Evolutionary conservation across 2,797 vertebrate genomes (phyloP).

Genomic region (Chelidonichthys spinosus): DNA sequence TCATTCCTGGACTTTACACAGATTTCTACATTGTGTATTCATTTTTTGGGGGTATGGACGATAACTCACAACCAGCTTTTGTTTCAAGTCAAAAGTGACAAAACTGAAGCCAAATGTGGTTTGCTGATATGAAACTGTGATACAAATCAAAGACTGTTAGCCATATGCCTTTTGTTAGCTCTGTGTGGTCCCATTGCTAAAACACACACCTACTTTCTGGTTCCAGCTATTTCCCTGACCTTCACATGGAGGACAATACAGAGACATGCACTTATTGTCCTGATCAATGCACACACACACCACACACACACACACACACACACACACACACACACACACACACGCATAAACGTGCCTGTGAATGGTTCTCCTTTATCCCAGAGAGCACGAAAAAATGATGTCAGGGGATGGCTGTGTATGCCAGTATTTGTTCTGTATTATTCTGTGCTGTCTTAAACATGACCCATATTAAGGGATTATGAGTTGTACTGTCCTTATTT

Average conservation of each 20-base stretch:
- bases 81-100: constrained; percentile 53
- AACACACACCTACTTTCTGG: constrained; percentile 54
- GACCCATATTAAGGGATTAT: constrained; percentile 69
- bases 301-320: constrained; percentile 18
- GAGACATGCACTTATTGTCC: constrained; percentile 16
- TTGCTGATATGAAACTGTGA: constrained; percentile 76
- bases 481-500: constrained; percentile 64
- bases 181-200: constrained; percentile 70
- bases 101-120: constrained; percentile 57
- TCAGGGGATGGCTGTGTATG: constrained; percentile 56
- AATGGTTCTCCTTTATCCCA: constrained; percentile 53
- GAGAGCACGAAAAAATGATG: constrained; percentile 50
- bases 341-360: constrained; percentile 33
- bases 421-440: constrained; percentile 73
- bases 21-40: constrained; percentile 44
- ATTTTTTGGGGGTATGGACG: constrained; percentile 30
- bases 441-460: constrained; percentile 75
- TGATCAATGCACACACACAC: not conserved
- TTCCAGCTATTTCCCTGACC: constrained; percentile 62
- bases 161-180: constrained; percentile 81
- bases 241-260: constrained; percentile 44
- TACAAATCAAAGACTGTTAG: constrained; percentile 81
- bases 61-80: constrained; percentile 41
- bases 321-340: constrained; percentile 20
- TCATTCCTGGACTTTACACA: constrained; percentile 38